Evolutionary conservation across 2,113 vertebrate species (phyloP), one percentile per base, ranked within the genome.

Genomic region (Chloropsis cyanopogon): DNA sequence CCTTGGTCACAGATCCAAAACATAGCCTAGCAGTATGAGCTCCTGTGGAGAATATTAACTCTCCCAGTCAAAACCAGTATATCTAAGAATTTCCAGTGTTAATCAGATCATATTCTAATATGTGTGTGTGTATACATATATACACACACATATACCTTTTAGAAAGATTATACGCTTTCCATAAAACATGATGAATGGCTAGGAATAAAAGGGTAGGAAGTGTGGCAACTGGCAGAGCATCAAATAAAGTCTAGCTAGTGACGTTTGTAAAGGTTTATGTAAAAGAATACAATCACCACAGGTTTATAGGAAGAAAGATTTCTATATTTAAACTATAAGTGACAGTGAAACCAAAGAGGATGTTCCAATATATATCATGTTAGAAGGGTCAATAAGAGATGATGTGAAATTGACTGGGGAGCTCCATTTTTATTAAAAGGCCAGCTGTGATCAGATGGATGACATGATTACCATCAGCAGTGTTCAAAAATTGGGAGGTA

Each of bases 181-280:
- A 33, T 56, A 42, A 53, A 57, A 4, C 4, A 10, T 31, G n/a
- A 35, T 31, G 12, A 76, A 68, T 64, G 31, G 29, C 28, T 66
- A 49, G 20, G 41, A 59, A 42, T 81, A 54, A 80, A 60, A 31
- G 12, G 37, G 9, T 52, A 70, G 20, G 9, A 75, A 60, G 7
- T 53, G 8, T 33, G 23, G 13, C 12, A 78, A 19, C 0, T 0
- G 19, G 18, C 21, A 46, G 1, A 2, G 2, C 14, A 76, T 54
- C 28, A 72, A 68, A 86, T 52, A 18, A 81, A 6, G 26, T 49
- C 37, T 22, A 53, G 9, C 24, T 61, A 70, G 14, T 4, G 37
- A 69, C 72, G 2, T 22, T 42, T 4, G 3, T 26, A 47, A 60
- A 69, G 13, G 6, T 10, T 37, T 37, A 37, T 37, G 37, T 37